phyloP scores from a whole-genome alignment of 2,888 invertebrate species.

The Phaedon cochleariae region DNA sequence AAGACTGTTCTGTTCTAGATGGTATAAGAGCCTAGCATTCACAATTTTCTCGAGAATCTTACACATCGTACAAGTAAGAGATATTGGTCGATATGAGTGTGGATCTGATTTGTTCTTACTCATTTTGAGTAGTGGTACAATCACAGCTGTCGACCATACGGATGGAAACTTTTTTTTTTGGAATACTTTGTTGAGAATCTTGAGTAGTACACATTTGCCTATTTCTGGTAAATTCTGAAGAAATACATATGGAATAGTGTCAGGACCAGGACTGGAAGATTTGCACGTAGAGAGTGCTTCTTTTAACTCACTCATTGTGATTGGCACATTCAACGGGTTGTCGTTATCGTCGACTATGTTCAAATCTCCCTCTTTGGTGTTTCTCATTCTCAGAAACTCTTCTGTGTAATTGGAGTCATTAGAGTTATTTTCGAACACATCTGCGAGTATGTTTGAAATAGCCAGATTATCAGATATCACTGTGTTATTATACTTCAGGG shows the following conservation, averaged over 20 bases:
- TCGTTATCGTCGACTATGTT: not conserved
- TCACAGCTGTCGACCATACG: not conserved
- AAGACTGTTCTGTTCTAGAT: not conserved
- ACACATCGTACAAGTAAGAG: not conserved
- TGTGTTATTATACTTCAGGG: not conserved
- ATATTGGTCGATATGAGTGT: not conserved
- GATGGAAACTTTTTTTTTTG: not conserved
- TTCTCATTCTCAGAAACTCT: not conserved
- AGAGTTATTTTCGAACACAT: not conserved
- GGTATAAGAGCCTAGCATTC: not conserved
- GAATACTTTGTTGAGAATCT: not conserved
- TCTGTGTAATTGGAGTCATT: not conserved
- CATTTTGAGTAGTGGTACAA: not conserved
- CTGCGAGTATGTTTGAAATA: not conserved
- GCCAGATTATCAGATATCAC: not conserved
- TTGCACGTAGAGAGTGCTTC: too few species aligned
- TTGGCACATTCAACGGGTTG: too few species aligned
- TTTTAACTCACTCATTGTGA: too few species aligned
- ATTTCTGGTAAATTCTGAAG: not conserved
- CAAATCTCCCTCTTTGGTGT: not conserved
- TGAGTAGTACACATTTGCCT: not conserved
- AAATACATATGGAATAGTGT: not conserved
- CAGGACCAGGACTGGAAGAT: not conserved
- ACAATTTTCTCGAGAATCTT: constrained; percentile 5
- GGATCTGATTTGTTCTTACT: not conserved